A percentile compares a stretch with the other conserved stretches of the same genome.
Evolutionary conservation across 2,888 invertebrate genomes (phyloP).

Genomic region (Eupithecia subumbrata): DNA sequence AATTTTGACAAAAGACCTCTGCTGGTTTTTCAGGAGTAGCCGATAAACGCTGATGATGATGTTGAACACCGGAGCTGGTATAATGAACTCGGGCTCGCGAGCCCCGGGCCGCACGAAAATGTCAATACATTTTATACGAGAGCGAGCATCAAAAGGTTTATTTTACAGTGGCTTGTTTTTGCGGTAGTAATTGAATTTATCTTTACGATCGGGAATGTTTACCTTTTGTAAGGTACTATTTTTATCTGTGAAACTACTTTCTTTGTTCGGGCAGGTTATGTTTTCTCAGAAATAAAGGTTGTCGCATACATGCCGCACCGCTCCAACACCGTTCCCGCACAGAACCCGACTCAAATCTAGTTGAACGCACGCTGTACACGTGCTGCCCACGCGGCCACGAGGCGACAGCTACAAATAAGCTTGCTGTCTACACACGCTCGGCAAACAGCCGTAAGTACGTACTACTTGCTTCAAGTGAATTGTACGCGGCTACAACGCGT

Average conservation of each 20-base stretch:
- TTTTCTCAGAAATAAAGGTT: neutral
- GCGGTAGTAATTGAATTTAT: constrained; percentile 71
- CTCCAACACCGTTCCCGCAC: neutral
- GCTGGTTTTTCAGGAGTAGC: neutral
- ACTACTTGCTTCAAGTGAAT: too few species aligned
- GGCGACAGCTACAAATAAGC: too few species aligned
- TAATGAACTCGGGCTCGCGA: neutral
- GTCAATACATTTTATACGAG: constrained; percentile 62
- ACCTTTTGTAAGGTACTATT: constrained; percentile 32
- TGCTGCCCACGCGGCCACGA: too few species aligned
- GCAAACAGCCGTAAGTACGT: too few species aligned
- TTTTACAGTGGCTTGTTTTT: constrained; percentile 69
- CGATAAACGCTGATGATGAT: neutral
- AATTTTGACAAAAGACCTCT: neutral
- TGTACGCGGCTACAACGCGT: too few species aligned
- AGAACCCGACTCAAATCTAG: neutral
- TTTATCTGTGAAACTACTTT: constrained; percentile 15
- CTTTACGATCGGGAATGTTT: constrained; percentile 67
- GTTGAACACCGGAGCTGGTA: neutral
- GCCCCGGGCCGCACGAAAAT: constrained; percentile 45
- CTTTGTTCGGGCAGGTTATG: neutral
- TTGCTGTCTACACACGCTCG: too few species aligned
- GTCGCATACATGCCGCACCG: neutral
- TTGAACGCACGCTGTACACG: neutral
- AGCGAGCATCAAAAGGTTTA: constrained; percentile 66